Evolutionary conservation across 2,113 vertebrate genomes (phyloP).

Genomic region (Stigmatopora nigra): DNA sequence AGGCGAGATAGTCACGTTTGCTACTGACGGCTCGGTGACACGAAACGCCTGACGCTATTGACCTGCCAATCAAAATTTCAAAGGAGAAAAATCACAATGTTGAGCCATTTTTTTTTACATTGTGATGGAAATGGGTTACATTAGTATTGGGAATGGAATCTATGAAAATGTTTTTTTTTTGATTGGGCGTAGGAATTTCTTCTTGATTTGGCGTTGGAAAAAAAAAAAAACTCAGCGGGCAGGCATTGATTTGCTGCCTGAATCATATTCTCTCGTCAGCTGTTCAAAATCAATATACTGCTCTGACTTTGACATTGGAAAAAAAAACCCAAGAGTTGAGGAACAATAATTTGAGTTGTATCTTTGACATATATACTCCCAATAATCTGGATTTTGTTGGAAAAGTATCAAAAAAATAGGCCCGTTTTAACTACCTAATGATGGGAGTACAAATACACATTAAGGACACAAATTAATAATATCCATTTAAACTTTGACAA

Average conservation of each 20-base stretch:
- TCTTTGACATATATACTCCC: background rate
- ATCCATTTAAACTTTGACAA: too few species aligned
- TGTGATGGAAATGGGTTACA: background rate
- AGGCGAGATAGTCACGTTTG: conserved; percentile 3
- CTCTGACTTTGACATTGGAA: background rate
- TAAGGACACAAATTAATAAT: too few species aligned
- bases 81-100: background rate
- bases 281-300: background rate
- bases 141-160: background rate
- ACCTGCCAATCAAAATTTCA: background rate
- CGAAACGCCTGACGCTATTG: background rate
- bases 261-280: background rate
- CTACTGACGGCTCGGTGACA: background rate
- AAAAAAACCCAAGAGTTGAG: background rate
- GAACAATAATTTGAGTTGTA: background rate
- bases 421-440: background rate
- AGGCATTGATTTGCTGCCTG: background rate
- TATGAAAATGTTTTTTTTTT: background rate
- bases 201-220: too few species aligned
- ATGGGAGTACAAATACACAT: background rate
- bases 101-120: background rate
- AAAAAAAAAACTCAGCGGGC: background rate
- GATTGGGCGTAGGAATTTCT: background rate
- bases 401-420: background rate
- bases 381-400: background rate